Percentiles rank a stretch among this genome's conserved stretches.
Conservation (phyloP, 2,113 vertebrate genomes). For the Poeciliopsis retropinna region DNA sequence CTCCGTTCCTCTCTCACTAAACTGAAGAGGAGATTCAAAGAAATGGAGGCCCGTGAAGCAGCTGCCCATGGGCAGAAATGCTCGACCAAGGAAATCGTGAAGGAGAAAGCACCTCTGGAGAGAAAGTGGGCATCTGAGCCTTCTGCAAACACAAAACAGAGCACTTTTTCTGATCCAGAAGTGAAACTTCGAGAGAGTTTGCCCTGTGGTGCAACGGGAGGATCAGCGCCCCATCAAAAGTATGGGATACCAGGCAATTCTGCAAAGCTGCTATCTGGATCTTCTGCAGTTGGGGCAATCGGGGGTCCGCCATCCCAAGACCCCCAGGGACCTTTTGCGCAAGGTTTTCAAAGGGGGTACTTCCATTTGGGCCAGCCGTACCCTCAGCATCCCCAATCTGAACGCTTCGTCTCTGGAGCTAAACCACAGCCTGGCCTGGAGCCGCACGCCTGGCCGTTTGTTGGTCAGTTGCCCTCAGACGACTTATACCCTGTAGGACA, state of each 20-base stretch:
- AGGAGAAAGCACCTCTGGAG: slow-evolving; percentile 88
- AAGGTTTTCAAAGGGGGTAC: slow-evolving; percentile 84
- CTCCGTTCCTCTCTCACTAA: slow-evolving; percentile 20
- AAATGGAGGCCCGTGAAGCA: slow-evolving; percentile 92
- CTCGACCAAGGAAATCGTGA: slow-evolving; percentile 85
- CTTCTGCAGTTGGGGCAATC: slow-evolving; percentile 73
- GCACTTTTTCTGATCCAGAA: slow-evolving; percentile 87
- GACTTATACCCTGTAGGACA: slow-evolving; percentile 88
- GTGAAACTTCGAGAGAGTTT: slow-evolving; percentile 86
- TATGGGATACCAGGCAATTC: slow-evolving; percentile 80
- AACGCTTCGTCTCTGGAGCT: slow-evolving; percentile 87
- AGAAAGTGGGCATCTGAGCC: slow-evolving; percentile 94
- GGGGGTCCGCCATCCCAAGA: slow-evolving; percentile 82
- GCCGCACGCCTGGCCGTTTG: slow-evolving; percentile 91
- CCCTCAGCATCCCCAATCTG: slow-evolving; percentile 90
- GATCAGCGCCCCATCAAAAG: slow-evolving; percentile 82
- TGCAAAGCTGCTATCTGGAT: slow-evolving; percentile 84
- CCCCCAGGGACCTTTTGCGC: slow-evolving; percentile 85
- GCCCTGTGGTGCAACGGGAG: slow-evolving; percentile 75
- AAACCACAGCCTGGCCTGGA: slow-evolving; percentile 93
- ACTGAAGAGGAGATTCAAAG: slow-evolving; percentile 55
- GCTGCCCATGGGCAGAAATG: slow-evolving; percentile 88
- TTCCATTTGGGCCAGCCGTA: slow-evolving; percentile 91
- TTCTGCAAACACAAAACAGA: slow-evolving; percentile 86
- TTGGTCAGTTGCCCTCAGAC: slow-evolving; percentile 90